These are phyloP conservation scores for Sorex maritimensis DNA, from an alignment of 2,797 vertebrate genomes.

Conservation along the genomic window DNA sequence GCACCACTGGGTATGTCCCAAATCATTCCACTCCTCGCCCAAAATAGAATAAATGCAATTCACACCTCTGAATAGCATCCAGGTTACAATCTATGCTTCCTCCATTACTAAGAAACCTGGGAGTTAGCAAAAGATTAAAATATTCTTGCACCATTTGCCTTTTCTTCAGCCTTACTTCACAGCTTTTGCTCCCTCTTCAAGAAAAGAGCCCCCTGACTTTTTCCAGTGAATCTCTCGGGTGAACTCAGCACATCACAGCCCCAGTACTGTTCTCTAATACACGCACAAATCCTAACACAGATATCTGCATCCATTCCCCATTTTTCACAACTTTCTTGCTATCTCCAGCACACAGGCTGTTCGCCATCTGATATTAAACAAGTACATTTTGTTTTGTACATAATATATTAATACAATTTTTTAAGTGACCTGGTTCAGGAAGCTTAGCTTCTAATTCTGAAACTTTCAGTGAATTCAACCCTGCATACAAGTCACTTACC, in stretches of 20 bases:
- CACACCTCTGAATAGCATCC: neutral
- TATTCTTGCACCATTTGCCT: neutral
- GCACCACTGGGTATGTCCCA: too few species aligned
- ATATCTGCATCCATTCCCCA: slow-evolving; percentile 41
- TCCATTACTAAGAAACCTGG: neutral
- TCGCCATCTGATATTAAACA: neutral
- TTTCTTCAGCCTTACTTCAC: neutral
- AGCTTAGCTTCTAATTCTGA: slow-evolving; percentile 48
- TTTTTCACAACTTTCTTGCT: neutral
- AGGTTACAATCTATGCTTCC: neutral
- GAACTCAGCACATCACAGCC: slow-evolving; percentile 2
- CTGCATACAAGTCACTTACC: neutral
- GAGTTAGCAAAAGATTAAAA: neutral
- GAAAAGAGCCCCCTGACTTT: slow-evolving; percentile 31
- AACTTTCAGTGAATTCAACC: neutral
- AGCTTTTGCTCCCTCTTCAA: slow-evolving; percentile 3
- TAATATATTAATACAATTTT: neutral
- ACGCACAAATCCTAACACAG: neutral
- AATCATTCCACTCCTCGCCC: too few species aligned
- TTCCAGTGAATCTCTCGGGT: slow-evolving; percentile 46
- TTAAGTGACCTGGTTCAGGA: neutral
- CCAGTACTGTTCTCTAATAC: slow-evolving; percentile 38
- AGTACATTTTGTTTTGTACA: neutral
- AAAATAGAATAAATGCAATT: neutral
- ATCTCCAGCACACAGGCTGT: neutral